Base-by-base conservation (phyloP, 2,888 invertebrate species). In the Osmoderma eremita region DNA sequence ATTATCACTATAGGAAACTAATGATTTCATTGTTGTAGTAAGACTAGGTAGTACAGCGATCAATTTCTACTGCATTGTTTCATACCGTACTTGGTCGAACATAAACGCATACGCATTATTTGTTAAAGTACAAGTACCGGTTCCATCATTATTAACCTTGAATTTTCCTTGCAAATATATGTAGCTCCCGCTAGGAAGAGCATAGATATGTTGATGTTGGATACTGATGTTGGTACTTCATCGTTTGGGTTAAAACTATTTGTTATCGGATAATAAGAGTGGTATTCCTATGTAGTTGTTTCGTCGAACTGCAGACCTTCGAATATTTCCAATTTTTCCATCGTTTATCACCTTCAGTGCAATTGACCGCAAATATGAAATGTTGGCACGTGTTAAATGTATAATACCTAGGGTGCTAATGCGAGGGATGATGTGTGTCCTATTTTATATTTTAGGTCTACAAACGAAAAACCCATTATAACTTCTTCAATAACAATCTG, bases 61-160 rank as follows among this genome's bases (percentile, higher is more conserved):
- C 77, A 48, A 80, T 76, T 70, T 78, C 76, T 13, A 76, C 68
- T 24, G 75, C 78, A 69, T 78, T 79, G 78, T 30, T 68, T 79
- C 77, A 71, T 79, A 80, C 5, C 78, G 74, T 53, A 79, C 76
- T 70, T 77, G 75, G 58, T 79, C 76, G 68, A 79, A 79, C 5
- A 79, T 50, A 70, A 75, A 73, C 10, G 74, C 71, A 12, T 77
- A 64, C 42, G 72, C 71, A 67, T 78, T 78, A 63, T 76, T 77
- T 13, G 65, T 67, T 17, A 71, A 54, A 3, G 30, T 13, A n/a
- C 20, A 30, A 5, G 15, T 20, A 18, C 30, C 45, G 6, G 51
- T 42, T 39, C 36, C 53, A 0, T 58, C 49, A 39, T 8, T 8
- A 8, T 10, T 6, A 2, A 15, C 2, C 18, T 41, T 17, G 10